These are phyloP conservation scores for Neofelis nebulosa DNA, from an alignment of 2,113 vertebrate species.

Conservation along the genomic window DNA sequence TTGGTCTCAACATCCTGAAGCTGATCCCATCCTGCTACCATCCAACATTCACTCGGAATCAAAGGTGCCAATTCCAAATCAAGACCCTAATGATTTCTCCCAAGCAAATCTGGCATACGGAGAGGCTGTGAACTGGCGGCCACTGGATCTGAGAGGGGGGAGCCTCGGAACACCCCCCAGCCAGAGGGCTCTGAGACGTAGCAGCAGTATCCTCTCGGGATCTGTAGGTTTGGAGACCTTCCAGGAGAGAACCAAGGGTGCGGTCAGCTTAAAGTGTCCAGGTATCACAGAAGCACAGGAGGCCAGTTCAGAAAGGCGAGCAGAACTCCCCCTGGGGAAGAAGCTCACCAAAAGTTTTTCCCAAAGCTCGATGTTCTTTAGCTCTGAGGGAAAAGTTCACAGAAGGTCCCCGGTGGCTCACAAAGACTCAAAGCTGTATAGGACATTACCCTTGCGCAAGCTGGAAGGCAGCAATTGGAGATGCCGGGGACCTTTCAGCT, in stretches of 20 bases:
- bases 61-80: slow-evolving; percentile 91
- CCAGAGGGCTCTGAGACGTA: slow-evolving; percentile 88
- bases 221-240: slow-evolving; percentile 88
- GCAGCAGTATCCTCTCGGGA: slow-evolving; percentile 87
- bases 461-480: slow-evolving; percentile 88
- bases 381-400: slow-evolving; percentile 80
- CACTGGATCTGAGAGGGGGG: slow-evolving; percentile 86
- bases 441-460: slow-evolving; percentile 87
- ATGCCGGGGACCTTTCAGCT: slow-evolving; percentile 91
- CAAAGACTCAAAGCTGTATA: slow-evolving; percentile 91
- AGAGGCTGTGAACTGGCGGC: slow-evolving; percentile 87
- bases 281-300: slow-evolving; percentile 83
- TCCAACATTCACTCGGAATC: slow-evolving; percentile 92
- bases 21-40: slow-evolving; percentile 92
- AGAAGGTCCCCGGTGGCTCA: slow-evolving; percentile 85
- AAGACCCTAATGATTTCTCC: slow-evolving; percentile 90
- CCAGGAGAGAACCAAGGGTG: slow-evolving; percentile 87
- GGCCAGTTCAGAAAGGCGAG: slow-evolving; percentile 83
- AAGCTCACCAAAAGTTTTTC: slow-evolving; percentile 92
- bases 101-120: slow-evolving; percentile 87
- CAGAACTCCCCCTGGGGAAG: slow-evolving; percentile 87
- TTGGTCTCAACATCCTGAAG: slow-evolving; percentile 91
- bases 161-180: slow-evolving; percentile 88
- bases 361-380: slow-evolving; percentile 87
- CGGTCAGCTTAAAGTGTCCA: slow-evolving; percentile 84